Conservation (phyloP, 2,888 invertebrate species). For the Polymixis flavicincta region DNA sequence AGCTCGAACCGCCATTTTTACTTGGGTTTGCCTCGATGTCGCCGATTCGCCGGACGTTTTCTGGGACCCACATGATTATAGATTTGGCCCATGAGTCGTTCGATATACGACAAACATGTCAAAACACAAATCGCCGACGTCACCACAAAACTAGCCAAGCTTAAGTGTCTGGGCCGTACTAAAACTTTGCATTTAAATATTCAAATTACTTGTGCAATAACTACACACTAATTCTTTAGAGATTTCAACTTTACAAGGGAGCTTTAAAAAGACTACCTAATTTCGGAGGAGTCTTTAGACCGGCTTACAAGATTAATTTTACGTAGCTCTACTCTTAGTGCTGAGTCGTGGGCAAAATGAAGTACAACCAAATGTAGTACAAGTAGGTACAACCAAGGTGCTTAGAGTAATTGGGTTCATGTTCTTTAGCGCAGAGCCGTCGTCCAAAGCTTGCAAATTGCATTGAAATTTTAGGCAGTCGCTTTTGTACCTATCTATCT, state of each 20-base stretch:
- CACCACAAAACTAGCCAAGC: no score
- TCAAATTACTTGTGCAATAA: constrained; percentile 25
- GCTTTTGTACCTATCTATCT: not conserved
- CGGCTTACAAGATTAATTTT: constrained; percentile 28
- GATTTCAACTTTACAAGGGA: not conserved
- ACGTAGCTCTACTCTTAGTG: constrained; percentile 7
- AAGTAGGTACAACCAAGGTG: constrained; percentile 9
- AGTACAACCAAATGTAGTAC: constrained; percentile 8
- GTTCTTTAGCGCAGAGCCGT: not conserved
- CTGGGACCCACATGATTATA: no score
- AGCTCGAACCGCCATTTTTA: no score
- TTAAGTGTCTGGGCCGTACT: not conserved
- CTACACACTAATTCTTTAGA: constrained; percentile 33
- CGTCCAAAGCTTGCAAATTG: not conserved
- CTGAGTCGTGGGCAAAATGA: not conserved
- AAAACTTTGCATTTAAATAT: constrained; percentile 31
- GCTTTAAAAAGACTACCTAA: constrained; percentile 21
- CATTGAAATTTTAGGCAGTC: not conserved
- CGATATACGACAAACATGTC: no score
- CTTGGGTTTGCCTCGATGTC: no score
- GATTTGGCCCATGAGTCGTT: no score
- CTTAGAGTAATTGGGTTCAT: constrained; percentile 20
- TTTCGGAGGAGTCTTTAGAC: constrained; percentile 18
- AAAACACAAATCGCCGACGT: no score
- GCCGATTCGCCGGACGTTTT: no score